These are phyloP conservation scores for Podocnemis expansa DNA, from an alignment of 2,113 vertebrate genomes.

Conservation along the genomic window DNA sequence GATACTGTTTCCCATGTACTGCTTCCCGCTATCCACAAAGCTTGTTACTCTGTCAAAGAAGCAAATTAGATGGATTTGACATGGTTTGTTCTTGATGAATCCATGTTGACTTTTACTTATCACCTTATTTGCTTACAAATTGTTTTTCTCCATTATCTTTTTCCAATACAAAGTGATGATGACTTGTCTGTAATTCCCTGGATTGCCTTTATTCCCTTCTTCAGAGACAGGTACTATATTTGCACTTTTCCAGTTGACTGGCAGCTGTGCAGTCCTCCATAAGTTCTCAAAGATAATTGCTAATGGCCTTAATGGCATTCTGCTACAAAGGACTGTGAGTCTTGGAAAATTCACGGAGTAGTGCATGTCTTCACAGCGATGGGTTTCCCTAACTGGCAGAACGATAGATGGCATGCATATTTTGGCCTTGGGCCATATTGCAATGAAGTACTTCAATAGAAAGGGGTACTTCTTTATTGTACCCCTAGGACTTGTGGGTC, in stretches of 20 bases:
- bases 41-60: neutral
- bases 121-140: neutral
- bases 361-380: too few relatives aligned
- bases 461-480: too few relatives aligned
- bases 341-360: too few relatives aligned
- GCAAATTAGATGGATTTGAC: neutral
- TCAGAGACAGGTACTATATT: neutral
- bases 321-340: too few relatives aligned
- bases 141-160: neutral
- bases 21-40: neutral
- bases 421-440: too few relatives aligned
- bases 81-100: neutral
- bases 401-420: too few relatives aligned
- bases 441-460: too few relatives aligned
- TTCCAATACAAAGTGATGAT: neutral
- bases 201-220: neutral
- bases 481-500: too few relatives aligned
- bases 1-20: neutral
- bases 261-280: neutral
- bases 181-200: neutral
- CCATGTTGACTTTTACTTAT: neutral
- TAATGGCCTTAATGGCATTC: too few relatives aligned
- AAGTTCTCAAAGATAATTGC: neutral
- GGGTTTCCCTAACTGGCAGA: too few relatives aligned
- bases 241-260: neutral